Conservation (phyloP, 2,888 invertebrate species). For the Dicyrtomina minuta region DNA sequence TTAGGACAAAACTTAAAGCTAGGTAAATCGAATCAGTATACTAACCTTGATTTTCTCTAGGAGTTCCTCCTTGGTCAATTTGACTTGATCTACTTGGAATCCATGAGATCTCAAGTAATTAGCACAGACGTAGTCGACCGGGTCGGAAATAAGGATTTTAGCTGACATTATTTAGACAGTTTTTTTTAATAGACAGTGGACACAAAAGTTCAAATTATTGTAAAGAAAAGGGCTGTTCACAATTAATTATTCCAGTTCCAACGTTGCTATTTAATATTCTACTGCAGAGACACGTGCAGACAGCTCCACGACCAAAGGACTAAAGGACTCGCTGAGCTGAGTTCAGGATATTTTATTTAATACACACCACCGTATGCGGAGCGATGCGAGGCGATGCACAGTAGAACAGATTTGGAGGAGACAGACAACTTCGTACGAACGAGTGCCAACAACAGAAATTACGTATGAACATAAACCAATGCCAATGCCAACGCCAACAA, state of each 20-base stretch:
- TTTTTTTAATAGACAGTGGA: background rate
- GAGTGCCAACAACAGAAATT: no score
- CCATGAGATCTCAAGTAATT: conserved; percentile 74
- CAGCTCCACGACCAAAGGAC: background rate
- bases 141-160: conserved; percentile 80
- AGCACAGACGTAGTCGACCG: conserved; percentile 83
- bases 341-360: background rate
- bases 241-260: background rate
- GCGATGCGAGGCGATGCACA: no score
- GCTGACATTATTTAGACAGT: conserved; percentile 45
- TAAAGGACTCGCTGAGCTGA: conserved; percentile 12
- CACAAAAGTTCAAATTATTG: background rate
- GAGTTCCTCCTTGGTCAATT: conserved; percentile 75
- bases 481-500: background rate
- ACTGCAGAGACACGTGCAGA: conserved; percentile 1
- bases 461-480: no score
- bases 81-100: conserved; percentile 76
- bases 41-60: conserved; percentile 79
- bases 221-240: no score
- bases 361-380: background rate
- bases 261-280: no score
- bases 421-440: no score
- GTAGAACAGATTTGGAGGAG: no score
- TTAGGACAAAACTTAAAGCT: background rate
- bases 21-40: conserved; percentile 28